A percentile compares a stretch with the other conserved stretches of the same genome.
Evolutionary conservation across 2,113 vertebrate genomes (phyloP).

Genomic region (Platichthys stellatus): DNA sequence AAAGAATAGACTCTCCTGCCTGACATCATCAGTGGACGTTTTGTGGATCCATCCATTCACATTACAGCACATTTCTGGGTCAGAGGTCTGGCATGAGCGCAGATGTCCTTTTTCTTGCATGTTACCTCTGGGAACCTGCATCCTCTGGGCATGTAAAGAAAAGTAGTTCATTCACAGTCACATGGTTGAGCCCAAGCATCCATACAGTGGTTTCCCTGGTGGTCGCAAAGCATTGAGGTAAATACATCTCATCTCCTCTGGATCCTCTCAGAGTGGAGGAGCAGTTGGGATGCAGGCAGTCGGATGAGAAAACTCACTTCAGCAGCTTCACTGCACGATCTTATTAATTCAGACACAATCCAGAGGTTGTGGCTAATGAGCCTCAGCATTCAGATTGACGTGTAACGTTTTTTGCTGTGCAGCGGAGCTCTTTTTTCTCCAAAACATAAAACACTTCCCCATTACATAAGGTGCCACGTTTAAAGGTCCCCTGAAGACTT

Average conservation of each 20-base stretch:
- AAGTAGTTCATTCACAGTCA: constrained; percentile 20
- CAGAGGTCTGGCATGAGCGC: constrained; percentile 17
- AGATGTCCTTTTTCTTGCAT: constrained; percentile 28
- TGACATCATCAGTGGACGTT: constrained; percentile 25
- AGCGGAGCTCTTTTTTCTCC: not conserved
- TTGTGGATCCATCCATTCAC: constrained; percentile 23
- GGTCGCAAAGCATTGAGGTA: not conserved
- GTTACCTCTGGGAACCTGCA: constrained; percentile 14
- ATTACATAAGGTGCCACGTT: not conserved
- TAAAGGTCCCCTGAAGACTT: not conserved
- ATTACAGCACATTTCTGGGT: constrained; percentile 23
- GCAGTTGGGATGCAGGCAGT: too few species aligned
- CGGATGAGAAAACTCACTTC: not conserved
- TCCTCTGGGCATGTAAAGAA: not conserved
- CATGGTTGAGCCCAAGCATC: constrained; percentile 1
- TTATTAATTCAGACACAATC: constrained; percentile 2
- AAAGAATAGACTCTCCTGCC: constrained; percentile 26
- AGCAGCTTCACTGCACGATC: constrained; percentile 8
- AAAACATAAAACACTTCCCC: not conserved
- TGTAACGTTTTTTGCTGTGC: not conserved
- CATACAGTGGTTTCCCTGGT: not conserved
- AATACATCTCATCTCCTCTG: not conserved
- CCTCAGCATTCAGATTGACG: not conserved
- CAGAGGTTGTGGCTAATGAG: not conserved
- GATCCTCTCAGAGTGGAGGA: not conserved